These are phyloP conservation scores for Adela reaumurella DNA, from an alignment of 2,888 invertebrate species.

Conservation along the genomic window DNA sequence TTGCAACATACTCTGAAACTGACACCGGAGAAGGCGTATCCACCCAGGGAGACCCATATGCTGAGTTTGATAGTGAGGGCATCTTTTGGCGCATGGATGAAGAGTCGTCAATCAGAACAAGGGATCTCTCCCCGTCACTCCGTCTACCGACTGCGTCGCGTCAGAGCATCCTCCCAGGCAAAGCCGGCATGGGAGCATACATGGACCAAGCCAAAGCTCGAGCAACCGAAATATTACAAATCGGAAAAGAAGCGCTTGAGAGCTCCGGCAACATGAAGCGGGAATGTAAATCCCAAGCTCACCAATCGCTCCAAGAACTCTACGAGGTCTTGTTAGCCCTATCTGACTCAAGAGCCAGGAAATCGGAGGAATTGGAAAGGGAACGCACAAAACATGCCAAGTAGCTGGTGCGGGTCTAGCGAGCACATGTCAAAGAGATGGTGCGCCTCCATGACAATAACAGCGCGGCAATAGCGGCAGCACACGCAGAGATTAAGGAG, in stretches of 20 bases:
- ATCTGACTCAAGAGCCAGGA: conserved; percentile 11
- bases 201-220: conserved; percentile 12
- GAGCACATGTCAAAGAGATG: conserved; percentile 6
- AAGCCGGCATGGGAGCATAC: conserved; percentile 1
- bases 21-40: too few species aligned
- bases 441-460: too few species aligned
- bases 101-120: too few species aligned
- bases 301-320: conserved; percentile 9
- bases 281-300: conserved; percentile 9
- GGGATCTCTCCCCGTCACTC: too few species aligned
- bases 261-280: conserved; percentile 12
- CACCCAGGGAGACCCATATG: too few species aligned
- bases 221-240: conserved; percentile 9
- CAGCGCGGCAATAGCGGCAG: too few species aligned
- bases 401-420: conserved; percentile 6
- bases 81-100: too few species aligned
- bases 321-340: conserved; percentile 11
- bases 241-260: conserved; percentile 12
- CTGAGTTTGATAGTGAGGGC: too few species aligned
- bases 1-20: too few species aligned
- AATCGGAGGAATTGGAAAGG: conserved; percentile 10
- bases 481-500: too few species aligned
- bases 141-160: too few species aligned
- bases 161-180: background rate
- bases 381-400: conserved; percentile 9